A percentile compares a stretch with the other conserved stretches of the same genome.
Conservation (phyloP, 2,797 vertebrate species). For the Sebastes nivosus region DNA sequence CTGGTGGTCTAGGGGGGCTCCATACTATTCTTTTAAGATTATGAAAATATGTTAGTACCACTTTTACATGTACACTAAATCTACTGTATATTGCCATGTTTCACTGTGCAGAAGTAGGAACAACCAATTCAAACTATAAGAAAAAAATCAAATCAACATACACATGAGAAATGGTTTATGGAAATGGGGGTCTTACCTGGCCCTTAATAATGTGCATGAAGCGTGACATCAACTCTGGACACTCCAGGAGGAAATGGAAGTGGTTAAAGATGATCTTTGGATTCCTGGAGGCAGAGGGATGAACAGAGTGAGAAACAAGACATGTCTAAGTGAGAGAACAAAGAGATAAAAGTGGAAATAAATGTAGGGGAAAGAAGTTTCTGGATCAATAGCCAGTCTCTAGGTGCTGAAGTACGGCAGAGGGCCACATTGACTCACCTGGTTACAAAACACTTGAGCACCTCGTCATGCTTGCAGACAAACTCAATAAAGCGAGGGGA, state of each 20-base stretch:
- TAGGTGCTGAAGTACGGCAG: not conserved
- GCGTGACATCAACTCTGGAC: slow-evolving; percentile 98
- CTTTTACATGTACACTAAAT: not conserved
- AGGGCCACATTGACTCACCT: slow-evolving; percentile 81
- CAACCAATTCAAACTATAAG: not conserved
- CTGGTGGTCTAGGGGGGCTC: too few relatives aligned
- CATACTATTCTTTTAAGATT: not conserved
- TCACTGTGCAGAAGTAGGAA: not conserved
- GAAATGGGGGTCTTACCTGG: slow-evolving; percentile 83
- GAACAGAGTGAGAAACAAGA: not conserved
- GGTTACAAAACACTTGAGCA: slow-evolving; percentile 98
- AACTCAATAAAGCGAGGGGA: slow-evolving; percentile 98
- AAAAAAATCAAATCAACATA: not conserved
- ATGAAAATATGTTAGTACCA: not conserved
- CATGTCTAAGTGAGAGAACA: not conserved
- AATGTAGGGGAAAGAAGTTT: slow-evolving; percentile 43
- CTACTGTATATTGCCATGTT: not conserved
- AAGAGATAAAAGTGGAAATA: slow-evolving; percentile 17
- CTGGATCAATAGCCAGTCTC: slow-evolving; percentile 24
- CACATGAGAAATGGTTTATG: not conserved
- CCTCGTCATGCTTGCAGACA: slow-evolving; percentile 97
- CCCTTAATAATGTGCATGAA: slow-evolving; percentile 99
- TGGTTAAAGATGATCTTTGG: slow-evolving; percentile 99
- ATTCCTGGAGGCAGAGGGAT: slow-evolving; percentile 83
- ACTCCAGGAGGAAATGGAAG: slow-evolving; percentile 98